Conservation (phyloP, 1,140 invertebrate genomes). For the Mamestra configurata region DNA sequence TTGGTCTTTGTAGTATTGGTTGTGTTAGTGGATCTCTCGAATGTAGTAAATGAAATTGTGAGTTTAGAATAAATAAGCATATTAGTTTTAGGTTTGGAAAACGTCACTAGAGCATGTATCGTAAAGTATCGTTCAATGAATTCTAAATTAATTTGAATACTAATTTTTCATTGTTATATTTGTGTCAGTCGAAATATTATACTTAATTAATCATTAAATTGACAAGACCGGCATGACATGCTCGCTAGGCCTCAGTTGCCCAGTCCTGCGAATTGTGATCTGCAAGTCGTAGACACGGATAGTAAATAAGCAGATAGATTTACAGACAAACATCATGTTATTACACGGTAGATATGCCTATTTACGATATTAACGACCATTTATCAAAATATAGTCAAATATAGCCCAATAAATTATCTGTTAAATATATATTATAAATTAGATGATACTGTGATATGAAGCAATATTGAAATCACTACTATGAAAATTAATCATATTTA, state of each 20-base stretch:
- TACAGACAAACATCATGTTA: slow-evolving; percentile 28
- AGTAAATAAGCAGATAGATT: slow-evolving; percentile 30
- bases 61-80: slow-evolving; percentile 39
- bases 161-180: slow-evolving; percentile 5
- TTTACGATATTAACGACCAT: not conserved
- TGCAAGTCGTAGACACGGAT: not conserved
- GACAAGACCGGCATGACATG: not conserved
- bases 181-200: not conserved
- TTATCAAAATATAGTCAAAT: slow-evolving; percentile 4
- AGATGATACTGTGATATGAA: slow-evolving; percentile 74
- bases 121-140: slow-evolving; percentile 24
- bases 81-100: slow-evolving; percentile 32
- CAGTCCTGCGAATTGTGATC: too few relatives aligned
- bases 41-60: slow-evolving; percentile 49
- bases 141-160: slow-evolving; percentile 16
- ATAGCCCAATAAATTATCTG: slow-evolving; percentile 6
- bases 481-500: slow-evolving; percentile 32
- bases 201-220: not conserved
- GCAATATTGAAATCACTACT: slow-evolving; percentile 46
- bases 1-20: slow-evolving; percentile 52
- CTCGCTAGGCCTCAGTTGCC: not conserved
- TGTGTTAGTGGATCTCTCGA: slow-evolving; percentile 62
- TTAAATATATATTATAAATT: slow-evolving; percentile 63
- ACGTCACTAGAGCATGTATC: not conserved
- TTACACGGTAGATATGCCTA: not conserved